phyloP scores from a whole-genome alignment of 2,113 vertebrate genomes.

The Tenrec ecaudatus region DNA sequence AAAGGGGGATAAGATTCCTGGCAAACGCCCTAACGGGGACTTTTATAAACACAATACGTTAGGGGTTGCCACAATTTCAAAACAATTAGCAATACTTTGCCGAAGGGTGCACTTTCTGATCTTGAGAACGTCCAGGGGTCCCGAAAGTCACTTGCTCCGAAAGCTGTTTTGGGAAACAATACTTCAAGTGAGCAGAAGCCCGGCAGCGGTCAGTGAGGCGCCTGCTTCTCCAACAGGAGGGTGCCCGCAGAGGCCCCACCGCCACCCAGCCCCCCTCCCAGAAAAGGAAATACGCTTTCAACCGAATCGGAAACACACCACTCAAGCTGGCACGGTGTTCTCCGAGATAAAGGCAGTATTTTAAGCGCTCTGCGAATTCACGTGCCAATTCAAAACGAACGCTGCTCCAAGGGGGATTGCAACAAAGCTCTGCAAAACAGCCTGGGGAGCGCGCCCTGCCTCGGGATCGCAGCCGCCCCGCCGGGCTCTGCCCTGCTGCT shows the following conservation, averaged over 20 bases:
- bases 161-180: slow-evolving; percentile 55
- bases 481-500: slow-evolving; percentile 32
- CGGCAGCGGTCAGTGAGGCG: slow-evolving; percentile 64
- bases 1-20: slow-evolving; percentile 8
- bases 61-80: slow-evolving; percentile 37
- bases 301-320: slow-evolving; percentile 74
- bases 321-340: slow-evolving; percentile 60
- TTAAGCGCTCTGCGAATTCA: slow-evolving; percentile 58
- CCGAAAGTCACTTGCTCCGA: slow-evolving; percentile 38
- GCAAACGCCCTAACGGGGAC: not conserved
- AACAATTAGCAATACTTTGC: slow-evolving; percentile 33
- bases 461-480: not conserved
- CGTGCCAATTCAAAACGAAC: slow-evolving; percentile 60
- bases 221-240: slow-evolving; percentile 53
- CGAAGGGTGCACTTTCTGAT: slow-evolving; percentile 45
- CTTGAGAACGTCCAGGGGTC: slow-evolving; percentile 18
- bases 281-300: slow-evolving; percentile 76
- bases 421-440: slow-evolving; percentile 36
- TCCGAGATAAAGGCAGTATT: slow-evolving; percentile 72
- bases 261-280: not conserved
- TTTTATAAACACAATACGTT: not conserved
- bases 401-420: slow-evolving; percentile 32
- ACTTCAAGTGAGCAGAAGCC: slow-evolving; percentile 60
- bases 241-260: slow-evolving; percentile 21
- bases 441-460: not conserved